Conservation (phyloP, 2,797 vertebrate genomes). For the Pelodytes ibericus region DNA sequence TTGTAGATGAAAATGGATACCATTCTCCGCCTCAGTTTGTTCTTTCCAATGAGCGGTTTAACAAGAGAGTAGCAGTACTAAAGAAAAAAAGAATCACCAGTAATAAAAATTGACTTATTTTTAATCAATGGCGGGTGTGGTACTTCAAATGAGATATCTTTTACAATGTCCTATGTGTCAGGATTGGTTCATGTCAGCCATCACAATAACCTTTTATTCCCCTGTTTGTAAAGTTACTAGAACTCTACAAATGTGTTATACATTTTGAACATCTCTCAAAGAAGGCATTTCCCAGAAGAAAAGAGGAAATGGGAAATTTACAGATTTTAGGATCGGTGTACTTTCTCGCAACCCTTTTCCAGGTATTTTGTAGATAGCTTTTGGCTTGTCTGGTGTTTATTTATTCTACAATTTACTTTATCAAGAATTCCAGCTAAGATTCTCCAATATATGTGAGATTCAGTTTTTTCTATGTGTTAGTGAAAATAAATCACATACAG, state of each 20-base stretch:
- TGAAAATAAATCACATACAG: too few species aligned
- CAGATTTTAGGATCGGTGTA: neutral
- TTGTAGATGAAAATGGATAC: conserved; percentile 11
- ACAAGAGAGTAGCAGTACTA: neutral
- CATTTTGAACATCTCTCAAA: neutral
- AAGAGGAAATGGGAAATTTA: neutral
- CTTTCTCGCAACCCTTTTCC: conserved; percentile 15
- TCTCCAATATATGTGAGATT: too few species aligned
- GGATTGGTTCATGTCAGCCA: conserved; percentile 26
- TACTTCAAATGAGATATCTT: conserved; percentile 18
- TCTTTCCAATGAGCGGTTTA: neutral
- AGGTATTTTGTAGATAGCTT: conserved; percentile 24
- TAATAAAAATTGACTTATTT: conserved; percentile 8
- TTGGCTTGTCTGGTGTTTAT: neutral
- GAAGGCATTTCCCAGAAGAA: neutral
- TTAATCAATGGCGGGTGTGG: conserved; percentile 15
- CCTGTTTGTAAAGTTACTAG: neutral
- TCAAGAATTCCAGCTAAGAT: neutral
- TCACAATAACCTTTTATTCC: neutral
- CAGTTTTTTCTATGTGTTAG: too few species aligned
- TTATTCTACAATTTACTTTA: neutral
- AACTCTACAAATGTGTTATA: conserved; percentile 17
- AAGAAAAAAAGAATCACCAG: neutral
- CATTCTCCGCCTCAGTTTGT: neutral
- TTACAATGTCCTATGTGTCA: conserved; percentile 17